Percentiles rank a stretch among this genome's conserved stretches.
These are phyloP conservation scores for Syngnathoides biaculeatus DNA, from an alignment of 2,113 vertebrate genomes.

Conservation along the genomic window DNA sequence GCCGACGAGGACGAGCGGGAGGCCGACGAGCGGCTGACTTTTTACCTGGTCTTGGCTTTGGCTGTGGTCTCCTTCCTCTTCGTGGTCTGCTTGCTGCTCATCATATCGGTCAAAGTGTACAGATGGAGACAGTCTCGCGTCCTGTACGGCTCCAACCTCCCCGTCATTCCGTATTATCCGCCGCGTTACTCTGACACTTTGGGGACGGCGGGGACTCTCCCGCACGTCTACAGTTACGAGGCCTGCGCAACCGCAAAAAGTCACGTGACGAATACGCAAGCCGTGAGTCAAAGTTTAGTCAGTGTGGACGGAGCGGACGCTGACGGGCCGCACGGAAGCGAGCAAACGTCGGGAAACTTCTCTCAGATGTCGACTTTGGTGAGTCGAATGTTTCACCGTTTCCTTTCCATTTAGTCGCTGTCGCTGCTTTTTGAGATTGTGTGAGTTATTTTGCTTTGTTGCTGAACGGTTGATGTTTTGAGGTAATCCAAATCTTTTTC, in stretches of 20 bases:
- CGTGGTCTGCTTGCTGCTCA: too few species aligned
- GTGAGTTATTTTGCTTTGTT: too few species aligned
- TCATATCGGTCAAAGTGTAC: too few species aligned
- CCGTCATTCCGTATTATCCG: constrained; percentile 12
- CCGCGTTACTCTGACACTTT: constrained; percentile 14
- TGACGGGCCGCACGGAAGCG: not conserved
- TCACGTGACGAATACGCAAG: constrained; percentile 15
- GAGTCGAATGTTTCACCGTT: not conserved
- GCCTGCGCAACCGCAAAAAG: constrained; percentile 45
- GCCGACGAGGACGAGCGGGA: too few species aligned
- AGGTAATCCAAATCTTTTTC: too few species aligned
- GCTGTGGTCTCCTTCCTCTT: too few species aligned
- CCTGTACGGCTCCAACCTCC: not conserved
- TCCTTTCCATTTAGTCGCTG: too few species aligned
- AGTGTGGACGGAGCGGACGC: constrained; percentile 14
- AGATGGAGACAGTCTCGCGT: too few species aligned
- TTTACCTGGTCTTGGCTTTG: too few species aligned
- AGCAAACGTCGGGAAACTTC: not conserved
- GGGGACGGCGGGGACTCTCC: constrained; percentile 26
- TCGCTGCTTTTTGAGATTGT: not conserved
- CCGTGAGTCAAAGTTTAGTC: constrained; percentile 8
- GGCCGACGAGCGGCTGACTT: too few species aligned
- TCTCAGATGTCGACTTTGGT: constrained; percentile 8
- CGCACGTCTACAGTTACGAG: constrained; percentile 26
- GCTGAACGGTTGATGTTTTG: too few species aligned